Conservation (phyloP, 2,113 vertebrate genomes). For the Notothenia rossii region DNA sequence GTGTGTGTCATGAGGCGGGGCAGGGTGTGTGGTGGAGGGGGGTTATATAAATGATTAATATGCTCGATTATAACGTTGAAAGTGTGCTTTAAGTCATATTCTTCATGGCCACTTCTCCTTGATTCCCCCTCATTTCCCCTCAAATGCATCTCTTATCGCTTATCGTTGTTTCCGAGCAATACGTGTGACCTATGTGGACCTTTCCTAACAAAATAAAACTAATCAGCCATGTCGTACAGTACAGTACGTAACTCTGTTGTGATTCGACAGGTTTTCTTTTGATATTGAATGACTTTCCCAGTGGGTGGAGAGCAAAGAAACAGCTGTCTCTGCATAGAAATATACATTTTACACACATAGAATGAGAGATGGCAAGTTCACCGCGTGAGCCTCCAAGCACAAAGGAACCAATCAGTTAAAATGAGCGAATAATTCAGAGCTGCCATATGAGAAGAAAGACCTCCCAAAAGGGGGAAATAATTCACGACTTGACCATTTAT, state of each 20-base stretch:
- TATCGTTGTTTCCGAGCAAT: slow-evolving; percentile 38
- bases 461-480: slow-evolving; percentile 63
- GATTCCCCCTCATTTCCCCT: neutral
- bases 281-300: slow-evolving; percentile 21
- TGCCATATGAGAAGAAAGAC: slow-evolving; percentile 51
- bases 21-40: slow-evolving; percentile 31
- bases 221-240: neutral
- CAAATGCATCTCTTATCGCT: slow-evolving; percentile 26
- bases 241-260: neutral
- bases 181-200: slow-evolving; percentile 4
- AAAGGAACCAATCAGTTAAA: slow-evolving; percentile 70
- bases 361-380: slow-evolving; percentile 30
- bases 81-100: slow-evolving; percentile 53
- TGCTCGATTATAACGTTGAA: slow-evolving; percentile 61
- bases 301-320: neutral
- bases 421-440: slow-evolving; percentile 53
- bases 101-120: slow-evolving; percentile 43
- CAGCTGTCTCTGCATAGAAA: slow-evolving; percentile 37
- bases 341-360: slow-evolving; percentile 26
- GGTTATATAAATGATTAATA: slow-evolving; percentile 77
- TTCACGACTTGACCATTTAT: slow-evolving; percentile 61
- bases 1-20: slow-evolving; percentile 30
- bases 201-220: slow-evolving; percentile 11
- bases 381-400: slow-evolving; percentile 15
- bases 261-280: neutral